phyloP scores from a whole-genome alignment of 1,140 invertebrate species.

The Sitodiplosis mosellana region DNA sequence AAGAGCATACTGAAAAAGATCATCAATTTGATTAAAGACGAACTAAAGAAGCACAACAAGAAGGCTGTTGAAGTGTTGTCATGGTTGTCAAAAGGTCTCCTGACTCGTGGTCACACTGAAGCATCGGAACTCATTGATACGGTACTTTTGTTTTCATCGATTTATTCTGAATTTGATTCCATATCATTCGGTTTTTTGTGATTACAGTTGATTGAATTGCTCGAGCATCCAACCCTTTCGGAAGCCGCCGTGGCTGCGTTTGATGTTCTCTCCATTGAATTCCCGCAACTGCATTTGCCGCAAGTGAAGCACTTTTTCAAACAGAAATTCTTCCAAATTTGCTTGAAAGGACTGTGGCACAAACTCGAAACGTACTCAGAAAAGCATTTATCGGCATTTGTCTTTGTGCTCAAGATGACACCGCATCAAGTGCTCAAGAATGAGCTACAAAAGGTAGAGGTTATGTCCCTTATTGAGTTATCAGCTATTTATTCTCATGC shows the following conservation, averaged over 20 bases:
- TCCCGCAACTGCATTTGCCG: constrained; percentile 19
- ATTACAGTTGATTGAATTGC: constrained; percentile 15
- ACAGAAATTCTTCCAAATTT: constrained; percentile 40
- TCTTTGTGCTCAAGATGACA: constrained; percentile 38
- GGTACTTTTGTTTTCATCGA: constrained; percentile 11
- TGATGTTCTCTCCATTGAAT: constrained; percentile 18
- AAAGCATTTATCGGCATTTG: constrained; percentile 39
- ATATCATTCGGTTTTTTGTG: neutral
- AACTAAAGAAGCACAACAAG: constrained; percentile 15
- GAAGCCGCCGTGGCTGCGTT: constrained; percentile 16
- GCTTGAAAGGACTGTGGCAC: constrained; percentile 25
- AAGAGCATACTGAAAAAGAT: constrained; percentile 10
- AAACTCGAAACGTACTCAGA: constrained; percentile 27
- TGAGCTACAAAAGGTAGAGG: constrained; percentile 36
- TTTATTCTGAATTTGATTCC: neutral
- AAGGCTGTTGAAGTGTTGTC: constrained; percentile 17
- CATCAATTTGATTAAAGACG: constrained; percentile 9
- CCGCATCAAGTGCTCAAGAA: constrained; percentile 38
- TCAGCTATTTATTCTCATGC: constrained; percentile 7
- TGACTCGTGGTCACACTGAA: constrained; percentile 16
- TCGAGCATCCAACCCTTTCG: constrained; percentile 18
- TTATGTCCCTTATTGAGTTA: constrained; percentile 4
- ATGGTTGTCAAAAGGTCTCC: constrained; percentile 19
- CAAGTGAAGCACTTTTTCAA: constrained; percentile 29
- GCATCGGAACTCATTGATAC: constrained; percentile 17